phyloP scores from a whole-genome alignment of 2,113 vertebrate species.

The Amphilophus citrinellus region DNA sequence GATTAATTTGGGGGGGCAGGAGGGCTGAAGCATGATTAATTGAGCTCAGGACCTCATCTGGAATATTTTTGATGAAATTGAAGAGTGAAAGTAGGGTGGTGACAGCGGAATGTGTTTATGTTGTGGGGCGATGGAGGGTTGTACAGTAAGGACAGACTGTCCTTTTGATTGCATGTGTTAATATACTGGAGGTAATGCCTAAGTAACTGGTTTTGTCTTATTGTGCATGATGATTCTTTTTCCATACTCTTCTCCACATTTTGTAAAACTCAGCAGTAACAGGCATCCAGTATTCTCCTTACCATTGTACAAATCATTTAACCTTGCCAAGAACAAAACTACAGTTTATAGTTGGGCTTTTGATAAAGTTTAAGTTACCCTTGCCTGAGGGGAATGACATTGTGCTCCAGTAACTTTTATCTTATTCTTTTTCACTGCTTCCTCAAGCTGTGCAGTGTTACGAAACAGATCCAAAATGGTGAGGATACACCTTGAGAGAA shows the following conservation, averaged over 20 bases:
- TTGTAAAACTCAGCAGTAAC: neutral
- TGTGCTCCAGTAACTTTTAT: slow-evolving; percentile 51
- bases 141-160: neutral
- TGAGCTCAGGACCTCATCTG: slow-evolving; percentile 82
- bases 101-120: slow-evolving; percentile 24
- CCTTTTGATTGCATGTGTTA: slow-evolving; percentile 35
- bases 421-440: slow-evolving; percentile 37
- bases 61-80: slow-evolving; percentile 80
- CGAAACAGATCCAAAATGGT: slow-evolving; percentile 32
- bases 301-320: slow-evolving; percentile 33
- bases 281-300: slow-evolving; percentile 23
- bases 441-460: slow-evolving; percentile 42
- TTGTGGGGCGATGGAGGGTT: neutral
- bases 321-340: slow-evolving; percentile 44
- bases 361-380: slow-evolving; percentile 61
- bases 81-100: slow-evolving; percentile 67
- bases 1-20: slow-evolving; percentile 66
- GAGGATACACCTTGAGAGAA: slow-evolving; percentile 39
- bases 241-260: neutral
- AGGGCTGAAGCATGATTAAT: slow-evolving; percentile 75
- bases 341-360: slow-evolving; percentile 49
- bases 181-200: slow-evolving; percentile 11
- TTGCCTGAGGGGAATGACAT: slow-evolving; percentile 53
- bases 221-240: neutral
- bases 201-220: neutral